Evolutionary conservation across 1,140 invertebrate genomes (phyloP).

Genomic region (Phthorimaea operculella): DNA sequence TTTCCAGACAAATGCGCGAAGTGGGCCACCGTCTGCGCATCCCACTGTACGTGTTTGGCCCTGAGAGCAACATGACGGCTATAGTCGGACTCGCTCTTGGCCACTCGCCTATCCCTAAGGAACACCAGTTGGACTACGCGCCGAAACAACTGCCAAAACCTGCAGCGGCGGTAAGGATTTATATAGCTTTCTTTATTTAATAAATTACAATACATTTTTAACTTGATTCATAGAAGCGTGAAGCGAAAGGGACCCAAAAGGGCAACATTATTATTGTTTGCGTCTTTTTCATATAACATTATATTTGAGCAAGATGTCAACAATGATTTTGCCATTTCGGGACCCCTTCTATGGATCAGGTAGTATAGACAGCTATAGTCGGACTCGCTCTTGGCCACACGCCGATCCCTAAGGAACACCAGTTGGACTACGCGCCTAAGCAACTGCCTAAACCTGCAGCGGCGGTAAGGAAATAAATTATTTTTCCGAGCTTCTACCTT

Average conservation of each 20-base stretch:
- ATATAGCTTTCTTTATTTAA: too few species aligned
- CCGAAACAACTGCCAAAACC: constrained; percentile 52
- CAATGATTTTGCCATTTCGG: too few species aligned
- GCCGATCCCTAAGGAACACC: constrained; percentile 78
- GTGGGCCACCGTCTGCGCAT: constrained; percentile 91
- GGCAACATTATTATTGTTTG: too few species aligned
- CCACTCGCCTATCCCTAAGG: constrained; percentile 85
- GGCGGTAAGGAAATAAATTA: constrained; percentile 21
- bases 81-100: constrained; percentile 98
- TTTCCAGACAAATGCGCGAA: constrained; percentile 83
- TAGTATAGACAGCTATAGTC: constrained; percentile 99
- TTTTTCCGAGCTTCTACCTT: too few species aligned
- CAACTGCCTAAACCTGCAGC: constrained; percentile 44
- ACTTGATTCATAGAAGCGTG: too few species aligned
- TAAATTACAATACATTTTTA: too few species aligned
- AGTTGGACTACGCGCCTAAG: constrained; percentile 54
- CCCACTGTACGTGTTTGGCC: constrained; percentile 96
- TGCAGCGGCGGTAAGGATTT: constrained; percentile 31
- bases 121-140: constrained; percentile 58
- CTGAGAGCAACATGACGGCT: constrained; percentile 99
- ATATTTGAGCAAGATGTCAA: too few species aligned
- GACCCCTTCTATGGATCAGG: too few species aligned
- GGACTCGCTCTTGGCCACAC: constrained; percentile 96
- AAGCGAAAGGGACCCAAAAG: too few species aligned
- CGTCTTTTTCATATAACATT: too few species aligned